These are phyloP conservation scores for Cataglyphis livida DNA, from an alignment of 2,888 invertebrate genomes.

Conservation along the genomic window DNA sequence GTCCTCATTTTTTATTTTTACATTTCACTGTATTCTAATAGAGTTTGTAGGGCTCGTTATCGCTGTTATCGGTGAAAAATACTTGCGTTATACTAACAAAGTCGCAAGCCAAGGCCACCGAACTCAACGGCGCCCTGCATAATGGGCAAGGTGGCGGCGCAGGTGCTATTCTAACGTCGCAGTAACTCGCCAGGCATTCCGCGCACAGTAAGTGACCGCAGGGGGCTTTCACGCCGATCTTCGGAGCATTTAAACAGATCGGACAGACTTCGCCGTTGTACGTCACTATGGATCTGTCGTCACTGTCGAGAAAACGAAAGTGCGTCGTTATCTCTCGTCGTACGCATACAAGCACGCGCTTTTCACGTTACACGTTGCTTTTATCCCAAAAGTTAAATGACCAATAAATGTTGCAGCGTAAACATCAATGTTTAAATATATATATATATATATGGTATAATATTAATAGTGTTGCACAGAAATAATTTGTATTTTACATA, in stretches of 20 bases:
- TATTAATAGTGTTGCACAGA: too few relatives aligned
- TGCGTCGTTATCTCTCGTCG: too few relatives aligned
- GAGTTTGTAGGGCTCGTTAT: neutral
- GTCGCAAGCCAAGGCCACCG: slow-evolving; percentile 76
- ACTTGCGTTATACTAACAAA: slow-evolving; percentile 63
- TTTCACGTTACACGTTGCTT: neutral
- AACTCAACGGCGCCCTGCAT: slow-evolving; percentile 75
- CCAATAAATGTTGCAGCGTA: neutral
- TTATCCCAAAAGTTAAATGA: neutral
- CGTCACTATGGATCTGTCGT: slow-evolving; percentile 15
- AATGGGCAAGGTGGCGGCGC: slow-evolving; percentile 77
- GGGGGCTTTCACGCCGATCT: slow-evolving; percentile 62
- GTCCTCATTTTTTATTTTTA: neutral
- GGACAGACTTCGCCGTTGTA: slow-evolving; percentile 73
- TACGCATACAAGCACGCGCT: neutral
- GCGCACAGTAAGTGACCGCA: slow-evolving; percentile 76
- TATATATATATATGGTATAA: too few relatives aligned
- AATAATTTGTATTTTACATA: neutral
- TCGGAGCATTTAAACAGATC: slow-evolving; percentile 71
- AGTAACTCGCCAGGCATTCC: slow-evolving; percentile 66
- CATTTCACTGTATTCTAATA: neutral
- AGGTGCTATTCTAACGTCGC: slow-evolving; percentile 83
- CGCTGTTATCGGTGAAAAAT: neutral
- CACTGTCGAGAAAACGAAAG: neutral
- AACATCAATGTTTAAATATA: neutral